Conservation (phyloP, 2,113 vertebrate species). For the Cyanoderma ruficeps region DNA sequence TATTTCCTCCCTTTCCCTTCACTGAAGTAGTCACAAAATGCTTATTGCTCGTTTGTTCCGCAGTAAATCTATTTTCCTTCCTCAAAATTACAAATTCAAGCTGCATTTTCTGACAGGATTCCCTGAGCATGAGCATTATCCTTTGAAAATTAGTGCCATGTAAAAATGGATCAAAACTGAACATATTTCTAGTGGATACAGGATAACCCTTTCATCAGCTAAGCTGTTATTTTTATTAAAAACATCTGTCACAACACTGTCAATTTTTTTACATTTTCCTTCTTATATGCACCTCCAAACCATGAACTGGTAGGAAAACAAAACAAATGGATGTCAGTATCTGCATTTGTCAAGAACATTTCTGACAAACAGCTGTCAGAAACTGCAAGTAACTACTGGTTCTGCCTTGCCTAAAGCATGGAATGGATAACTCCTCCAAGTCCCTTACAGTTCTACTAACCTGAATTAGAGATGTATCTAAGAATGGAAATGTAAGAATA, state of each 20-base stretch:
- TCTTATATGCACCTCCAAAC: background rate
- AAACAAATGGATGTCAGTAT: background rate
- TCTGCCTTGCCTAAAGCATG: background rate
- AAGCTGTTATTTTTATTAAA: background rate
- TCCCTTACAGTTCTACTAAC: background rate
- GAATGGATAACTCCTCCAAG: background rate
- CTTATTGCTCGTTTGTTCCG: background rate
- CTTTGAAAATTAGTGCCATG: background rate
- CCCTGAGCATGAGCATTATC: background rate
- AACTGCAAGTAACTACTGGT: background rate
- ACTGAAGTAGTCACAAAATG: background rate
- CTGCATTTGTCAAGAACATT: background rate
- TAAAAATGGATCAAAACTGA: background rate
- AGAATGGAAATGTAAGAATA: background rate
- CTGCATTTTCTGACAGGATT: background rate
- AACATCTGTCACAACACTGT: background rate
- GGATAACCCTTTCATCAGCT: background rate
- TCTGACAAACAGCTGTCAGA: background rate
- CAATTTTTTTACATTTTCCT: background rate
- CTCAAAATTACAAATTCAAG: background rate
- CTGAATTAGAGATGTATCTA: background rate
- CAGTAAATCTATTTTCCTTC: background rate
- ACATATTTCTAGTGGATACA: background rate
- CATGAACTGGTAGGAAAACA: background rate
- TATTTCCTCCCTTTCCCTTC: background rate